A percentile compares a stretch with the other conserved stretches of the same genome.
phyloP scores from a whole-genome alignment of 2,888 invertebrate species.

The Agonum fuliginosum region DNA sequence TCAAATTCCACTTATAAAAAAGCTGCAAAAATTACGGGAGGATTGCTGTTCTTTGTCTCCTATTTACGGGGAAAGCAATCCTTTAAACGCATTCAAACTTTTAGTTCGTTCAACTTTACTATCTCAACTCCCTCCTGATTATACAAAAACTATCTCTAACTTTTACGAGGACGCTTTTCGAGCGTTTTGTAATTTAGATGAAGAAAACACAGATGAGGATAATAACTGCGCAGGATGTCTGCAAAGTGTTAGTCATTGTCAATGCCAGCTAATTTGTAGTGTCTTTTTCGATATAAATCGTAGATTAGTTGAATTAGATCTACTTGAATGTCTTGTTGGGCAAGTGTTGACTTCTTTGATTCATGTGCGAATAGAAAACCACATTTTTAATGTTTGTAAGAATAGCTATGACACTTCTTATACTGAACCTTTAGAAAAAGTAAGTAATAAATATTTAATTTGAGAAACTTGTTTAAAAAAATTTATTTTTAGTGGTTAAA shows the following conservation, averaged over 20 bases:
- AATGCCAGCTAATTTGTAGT: constrained; percentile 80
- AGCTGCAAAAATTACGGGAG: constrained; percentile 75
- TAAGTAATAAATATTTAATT: constrained; percentile 68
- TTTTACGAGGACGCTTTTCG: constrained; percentile 88
- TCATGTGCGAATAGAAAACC: constrained; percentile 86
- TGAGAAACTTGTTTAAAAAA: not conserved
- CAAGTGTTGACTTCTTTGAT: constrained; percentile 89
- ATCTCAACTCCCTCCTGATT: constrained; percentile 82
- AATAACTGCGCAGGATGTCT: constrained; percentile 84
- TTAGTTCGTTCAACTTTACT: constrained; percentile 80
- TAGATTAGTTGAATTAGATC: constrained; percentile 83
- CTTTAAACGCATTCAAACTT: constrained; percentile 78
- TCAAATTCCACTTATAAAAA: constrained; percentile 76
- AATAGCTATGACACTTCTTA: constrained; percentile 91
- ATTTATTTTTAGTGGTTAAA: constrained; percentile 84
- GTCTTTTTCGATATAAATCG: constrained; percentile 86
- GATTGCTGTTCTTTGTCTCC: constrained; percentile 72
- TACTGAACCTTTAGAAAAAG: constrained; percentile 83
- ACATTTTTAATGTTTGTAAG: constrained; percentile 89
- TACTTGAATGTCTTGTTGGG: constrained; percentile 89
- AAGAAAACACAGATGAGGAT: constrained; percentile 73
- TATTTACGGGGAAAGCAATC: constrained; percentile 76
- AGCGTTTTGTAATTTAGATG: constrained; percentile 76
- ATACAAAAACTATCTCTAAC: constrained; percentile 81
- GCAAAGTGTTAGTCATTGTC: constrained; percentile 78